Evolutionary conservation across 2,797 vertebrate genomes (phyloP).

Genomic region (Pogonophryne albipinna): DNA sequence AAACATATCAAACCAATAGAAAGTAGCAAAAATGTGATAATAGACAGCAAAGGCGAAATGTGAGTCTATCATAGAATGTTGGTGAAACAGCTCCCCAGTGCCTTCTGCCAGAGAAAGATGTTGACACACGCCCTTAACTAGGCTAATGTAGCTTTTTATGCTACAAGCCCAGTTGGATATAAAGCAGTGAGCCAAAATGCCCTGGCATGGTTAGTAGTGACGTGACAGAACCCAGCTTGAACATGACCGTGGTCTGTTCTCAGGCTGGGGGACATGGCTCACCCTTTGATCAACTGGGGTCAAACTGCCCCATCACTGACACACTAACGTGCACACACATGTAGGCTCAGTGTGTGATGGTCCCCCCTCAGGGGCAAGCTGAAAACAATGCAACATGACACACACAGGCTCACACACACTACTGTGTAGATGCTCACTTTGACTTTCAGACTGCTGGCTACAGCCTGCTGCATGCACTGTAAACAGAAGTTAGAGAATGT

Average conservation of each 20-base stretch:
- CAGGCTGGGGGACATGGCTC: conserved; percentile 61
- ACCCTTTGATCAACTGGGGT: conserved; percentile 58
- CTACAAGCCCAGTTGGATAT: background rate
- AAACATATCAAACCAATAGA: too few species aligned
- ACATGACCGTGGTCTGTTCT: conserved; percentile 48
- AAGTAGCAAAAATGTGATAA: too few species aligned
- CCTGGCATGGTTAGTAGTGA: conserved; percentile 19
- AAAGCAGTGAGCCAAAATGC: background rate
- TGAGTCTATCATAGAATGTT: too few species aligned
- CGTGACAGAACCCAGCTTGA: conserved; percentile 49
- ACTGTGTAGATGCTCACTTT: conserved; percentile 15
- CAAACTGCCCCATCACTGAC: conserved; percentile 48
- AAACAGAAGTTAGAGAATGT: conserved; percentile 6
- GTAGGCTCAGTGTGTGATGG: conserved; percentile 17
- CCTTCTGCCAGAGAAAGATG: too few species aligned
- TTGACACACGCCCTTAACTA: background rate
- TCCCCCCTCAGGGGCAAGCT: conserved; percentile 33
- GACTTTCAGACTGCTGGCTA: conserved; percentile 9
- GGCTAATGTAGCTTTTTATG: background rate
- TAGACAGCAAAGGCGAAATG: too few species aligned
- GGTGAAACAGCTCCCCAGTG: too few species aligned
- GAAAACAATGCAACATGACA: conserved; percentile 68
- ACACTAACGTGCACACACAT: conserved; percentile 34
- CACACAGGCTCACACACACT: conserved; percentile 7
- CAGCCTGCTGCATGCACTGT: background rate